A percentile compares a stretch with the other conserved stretches of the same genome.
Conservation (phyloP, 2,113 vertebrate genomes). For the Cinclus cinclus region DNA sequence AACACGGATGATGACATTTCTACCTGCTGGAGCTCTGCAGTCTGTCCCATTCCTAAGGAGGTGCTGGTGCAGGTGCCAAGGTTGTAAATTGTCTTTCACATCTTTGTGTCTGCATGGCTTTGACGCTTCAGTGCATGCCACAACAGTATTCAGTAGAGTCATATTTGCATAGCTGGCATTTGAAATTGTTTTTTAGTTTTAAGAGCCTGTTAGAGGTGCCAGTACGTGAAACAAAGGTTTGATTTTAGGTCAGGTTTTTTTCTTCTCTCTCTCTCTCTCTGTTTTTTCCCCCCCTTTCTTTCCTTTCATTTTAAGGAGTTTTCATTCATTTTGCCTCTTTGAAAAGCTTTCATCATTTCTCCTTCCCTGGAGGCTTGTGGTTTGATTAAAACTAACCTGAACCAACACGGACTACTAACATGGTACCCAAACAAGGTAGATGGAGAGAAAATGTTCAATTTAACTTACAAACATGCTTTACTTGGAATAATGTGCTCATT, state of each 20-base stretch:
- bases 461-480: not conserved
- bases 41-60: not conserved
- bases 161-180: not conserved
- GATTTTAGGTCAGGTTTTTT: not conserved
- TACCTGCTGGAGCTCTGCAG: not conserved
- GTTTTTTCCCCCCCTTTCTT: fast-evolving
- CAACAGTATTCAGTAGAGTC: not conserved
- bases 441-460: not conserved
- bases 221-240: not conserved
- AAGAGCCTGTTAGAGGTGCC: not conserved
- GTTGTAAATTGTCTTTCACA: not conserved
- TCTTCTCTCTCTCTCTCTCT: not conserved
- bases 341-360: not conserved
- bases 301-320: not conserved
- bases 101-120: not conserved
- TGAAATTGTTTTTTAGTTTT: not conserved
- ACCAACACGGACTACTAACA: not conserved
- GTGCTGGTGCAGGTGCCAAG: not conserved
- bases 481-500: not conserved
- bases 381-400: constrained; percentile 26
- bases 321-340: not conserved
- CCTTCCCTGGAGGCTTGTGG: not conserved
- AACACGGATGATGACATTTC: not conserved
- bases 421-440: not conserved
- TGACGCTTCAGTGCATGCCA: not conserved